Evolutionary conservation across 1,140 invertebrate genomes (phyloP).

Genomic region (Cyphomyrmex costatus): DNA sequence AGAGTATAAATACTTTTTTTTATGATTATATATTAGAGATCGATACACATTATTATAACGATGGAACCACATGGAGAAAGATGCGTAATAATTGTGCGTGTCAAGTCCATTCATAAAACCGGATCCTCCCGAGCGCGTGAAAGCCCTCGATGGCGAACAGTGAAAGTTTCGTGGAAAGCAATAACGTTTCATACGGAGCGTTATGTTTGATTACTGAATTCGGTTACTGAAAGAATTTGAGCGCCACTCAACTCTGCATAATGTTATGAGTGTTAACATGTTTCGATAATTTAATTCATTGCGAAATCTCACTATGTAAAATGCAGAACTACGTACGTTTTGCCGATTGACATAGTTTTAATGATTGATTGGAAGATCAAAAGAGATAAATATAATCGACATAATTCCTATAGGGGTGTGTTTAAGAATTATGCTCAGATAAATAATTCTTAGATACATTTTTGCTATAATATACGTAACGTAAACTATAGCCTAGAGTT

Average conservation of each 20-base stretch:
- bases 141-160: conserved; percentile 80
- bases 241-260: neutral
- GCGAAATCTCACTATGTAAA: neutral
- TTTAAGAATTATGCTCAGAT: no score
- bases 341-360: neutral
- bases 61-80: neutral
- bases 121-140: conserved; percentile 82
- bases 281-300: neutral
- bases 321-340: neutral
- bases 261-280: neutral
- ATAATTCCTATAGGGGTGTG: no score
- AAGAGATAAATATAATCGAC: neutral
- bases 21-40: neutral
- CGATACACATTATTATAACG: neutral
- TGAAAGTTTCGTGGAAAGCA: conserved; percentile 86
- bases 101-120: conserved; percentile 82
- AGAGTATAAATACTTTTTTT: no score
- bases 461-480: no score
- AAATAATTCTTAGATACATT: no score
- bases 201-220: conserved; percentile 70
- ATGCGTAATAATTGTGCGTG: conserved; percentile 67
- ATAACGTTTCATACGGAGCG: conserved; percentile 79
- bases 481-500: no score
- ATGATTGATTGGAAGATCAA: neutral
- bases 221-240: conserved; percentile 76